Evolutionary conservation across 2,888 invertebrate species (phyloP).

Genomic region (Parascotia fuliginaria): DNA sequence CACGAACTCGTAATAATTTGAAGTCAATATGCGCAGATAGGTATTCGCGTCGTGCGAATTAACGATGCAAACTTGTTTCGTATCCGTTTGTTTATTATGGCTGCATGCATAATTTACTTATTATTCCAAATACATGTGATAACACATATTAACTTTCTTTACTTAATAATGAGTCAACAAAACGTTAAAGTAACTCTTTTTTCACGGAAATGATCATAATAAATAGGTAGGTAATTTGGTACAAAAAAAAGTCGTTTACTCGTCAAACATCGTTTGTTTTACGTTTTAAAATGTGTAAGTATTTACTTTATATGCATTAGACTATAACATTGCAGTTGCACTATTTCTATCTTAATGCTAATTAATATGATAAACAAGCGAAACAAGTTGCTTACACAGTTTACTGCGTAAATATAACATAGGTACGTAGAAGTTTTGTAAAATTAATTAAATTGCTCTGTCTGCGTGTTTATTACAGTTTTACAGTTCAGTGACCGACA

Average conservation of each 20-base stretch:
- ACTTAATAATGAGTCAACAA: not conserved
- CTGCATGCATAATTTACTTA: not conserved
- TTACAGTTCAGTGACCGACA: slow-evolving; percentile 23
- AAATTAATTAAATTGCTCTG: slow-evolving; percentile 25
- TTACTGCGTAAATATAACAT: slow-evolving; percentile 20
- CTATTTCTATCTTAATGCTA: slow-evolving; percentile 10
- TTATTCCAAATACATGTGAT: slow-evolving; percentile 5
- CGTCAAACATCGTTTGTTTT: slow-evolving; percentile 13
- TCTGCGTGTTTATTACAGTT: slow-evolving; percentile 18
- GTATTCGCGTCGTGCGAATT: slow-evolving; percentile 1
- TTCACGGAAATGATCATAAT: not conserved
- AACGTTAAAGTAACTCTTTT: not conserved
- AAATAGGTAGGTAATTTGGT: slow-evolving; percentile 32
- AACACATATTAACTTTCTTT: slow-evolving; percentile 2
- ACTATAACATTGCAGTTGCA: slow-evolving; percentile 15
- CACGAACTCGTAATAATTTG: not conserved
- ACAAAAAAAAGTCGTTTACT: slow-evolving; percentile 24
- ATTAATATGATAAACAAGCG: slow-evolving; percentile 15
- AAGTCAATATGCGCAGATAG: slow-evolving; percentile 4
- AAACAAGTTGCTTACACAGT: slow-evolving; percentile 10
- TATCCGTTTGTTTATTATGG: slow-evolving; percentile 9
- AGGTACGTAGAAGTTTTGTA: slow-evolving; percentile 19
- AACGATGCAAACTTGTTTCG: slow-evolving; percentile 8
- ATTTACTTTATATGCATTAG: slow-evolving; percentile 25
- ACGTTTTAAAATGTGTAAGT: slow-evolving; percentile 18